Percentiles rank a stretch among this genome's conserved stretches.
phyloP scores from a whole-genome alignment of 2,797 vertebrate species.

The Acestrorhynchus altus region DNA sequence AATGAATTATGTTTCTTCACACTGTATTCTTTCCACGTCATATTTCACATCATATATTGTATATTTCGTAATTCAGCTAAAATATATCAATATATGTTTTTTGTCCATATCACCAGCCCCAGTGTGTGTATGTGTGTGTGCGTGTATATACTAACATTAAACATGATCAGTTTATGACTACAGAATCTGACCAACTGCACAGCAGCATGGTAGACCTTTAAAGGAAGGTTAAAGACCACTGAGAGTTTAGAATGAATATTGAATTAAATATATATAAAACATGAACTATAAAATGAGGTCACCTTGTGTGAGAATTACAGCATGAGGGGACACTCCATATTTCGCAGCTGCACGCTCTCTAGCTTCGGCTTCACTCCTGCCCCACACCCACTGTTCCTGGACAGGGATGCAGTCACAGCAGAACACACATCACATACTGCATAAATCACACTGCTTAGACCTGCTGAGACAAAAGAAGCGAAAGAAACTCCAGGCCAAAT shows the following conservation, averaged over 20 bases:
- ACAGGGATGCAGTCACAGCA: constrained; percentile 14
- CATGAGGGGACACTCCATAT: constrained; percentile 70
- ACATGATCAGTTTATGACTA: no score
- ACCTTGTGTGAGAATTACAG: constrained; percentile 81
- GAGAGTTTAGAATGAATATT: background rate
- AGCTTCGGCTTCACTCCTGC: constrained; percentile 80
- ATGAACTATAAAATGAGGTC: constrained; percentile 46
- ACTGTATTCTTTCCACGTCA: no score
- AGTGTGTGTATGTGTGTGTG: no score
- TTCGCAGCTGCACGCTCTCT: constrained; percentile 74
- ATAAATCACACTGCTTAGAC: background rate
- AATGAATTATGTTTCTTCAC: no score
- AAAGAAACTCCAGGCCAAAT: no score
- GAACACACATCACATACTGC: background rate
- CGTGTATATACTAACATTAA: no score
- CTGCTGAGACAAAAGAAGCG: background rate
- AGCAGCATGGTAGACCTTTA: background rate
- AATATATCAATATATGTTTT: no score
- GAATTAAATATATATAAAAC: background rate
- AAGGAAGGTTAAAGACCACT: background rate
- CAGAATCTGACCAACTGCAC: no score
- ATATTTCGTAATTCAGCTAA: no score
- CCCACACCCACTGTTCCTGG: constrained; percentile 84
- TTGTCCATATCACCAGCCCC: no score
- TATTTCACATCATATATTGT: no score